Base-by-base conservation (phyloP, 2,888 invertebrate species). In the Erynnis tages region DNA sequence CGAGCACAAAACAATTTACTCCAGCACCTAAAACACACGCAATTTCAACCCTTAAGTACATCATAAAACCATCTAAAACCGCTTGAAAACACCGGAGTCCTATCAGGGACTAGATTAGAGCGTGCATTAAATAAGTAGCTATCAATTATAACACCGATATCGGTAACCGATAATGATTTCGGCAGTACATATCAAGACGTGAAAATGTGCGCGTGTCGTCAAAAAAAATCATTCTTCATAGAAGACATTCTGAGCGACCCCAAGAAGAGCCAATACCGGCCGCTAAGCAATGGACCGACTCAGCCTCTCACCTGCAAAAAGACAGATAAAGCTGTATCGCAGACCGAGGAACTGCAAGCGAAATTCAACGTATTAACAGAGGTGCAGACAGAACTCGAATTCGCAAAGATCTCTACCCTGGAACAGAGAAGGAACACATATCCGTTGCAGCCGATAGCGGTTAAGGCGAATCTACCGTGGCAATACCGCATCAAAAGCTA, bases 121-220 rank as follows among this genome's bases (percentile, higher is more conserved):
- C 73, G 75, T 80, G 83, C 84, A 84, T 83, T 84, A 82, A 84
- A 82, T 80, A 79, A 82, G 81, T 81, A 82, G 82, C 82, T 85
- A 87, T 86, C 87, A 86, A 88, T 87, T 87, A 85, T 74, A 65
- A 63, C 64, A 61, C 63, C 72, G 67, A 66, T 69, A 67, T 71
- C 73, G 79, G 79, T 81, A 79, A 76, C 69, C 59, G 82, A 84
- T 86, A 84, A 82, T 63, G 63, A 71, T 71, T 83, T 82, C 74
- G 81, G 74, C 85, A 86, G 86, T 86, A 60, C 65, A 61, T 61
- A 71, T 56, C 71, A 67, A 62, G 56, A 73, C 65, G 64, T 58
- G 76, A 71, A 45, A 64, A 88, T 88, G 88, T 88, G 87, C 73
- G 88, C 86, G 66, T 86, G 87, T 74, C 82, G 72, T 48, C 83